Conservation (phyloP, 2,888 invertebrate species). For the Dryococelus australis region DNA sequence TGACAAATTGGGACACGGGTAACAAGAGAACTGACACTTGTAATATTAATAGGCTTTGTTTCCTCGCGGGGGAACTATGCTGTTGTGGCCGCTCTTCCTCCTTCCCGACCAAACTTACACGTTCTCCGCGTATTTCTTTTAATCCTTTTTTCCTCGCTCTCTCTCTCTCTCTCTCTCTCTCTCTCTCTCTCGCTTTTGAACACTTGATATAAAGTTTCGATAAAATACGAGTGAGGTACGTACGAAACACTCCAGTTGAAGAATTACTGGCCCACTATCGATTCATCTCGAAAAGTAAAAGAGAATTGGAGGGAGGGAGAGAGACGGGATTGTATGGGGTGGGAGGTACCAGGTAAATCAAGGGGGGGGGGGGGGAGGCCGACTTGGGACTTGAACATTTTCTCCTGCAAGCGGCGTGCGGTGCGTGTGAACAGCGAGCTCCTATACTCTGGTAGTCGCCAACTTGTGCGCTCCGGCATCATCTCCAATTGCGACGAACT, state of each 20-base stretch:
- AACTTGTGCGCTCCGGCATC: not conserved
- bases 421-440: slow-evolving; percentile 1
- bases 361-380: not conserved
- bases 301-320: not conserved
- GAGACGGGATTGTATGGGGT: not conserved
- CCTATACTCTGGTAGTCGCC: not conserved
- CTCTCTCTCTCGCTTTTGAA: not conserved
- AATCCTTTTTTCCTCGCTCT: not conserved
- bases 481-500: no score
- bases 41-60: slow-evolving; percentile 8
- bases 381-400: not conserved
- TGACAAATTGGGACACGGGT: slow-evolving; percentile 9
- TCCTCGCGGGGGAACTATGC: not conserved
- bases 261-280: slow-evolving; percentile 32
- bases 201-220: slow-evolving; percentile 27
- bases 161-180: not conserved
- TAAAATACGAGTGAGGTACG: slow-evolving; percentile 19
- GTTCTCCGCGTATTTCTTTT: not conserved
- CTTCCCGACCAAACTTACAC: not conserved
- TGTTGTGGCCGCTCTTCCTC: not conserved
- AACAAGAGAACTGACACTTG: slow-evolving; percentile 11
- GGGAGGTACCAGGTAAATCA: not conserved
- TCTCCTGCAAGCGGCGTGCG: not conserved
- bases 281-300: slow-evolving; percentile 31
- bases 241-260: slow-evolving; percentile 27